phyloP scores from a whole-genome alignment of 2,113 vertebrate genomes.

The Aspiorhynchus laticeps region DNA sequence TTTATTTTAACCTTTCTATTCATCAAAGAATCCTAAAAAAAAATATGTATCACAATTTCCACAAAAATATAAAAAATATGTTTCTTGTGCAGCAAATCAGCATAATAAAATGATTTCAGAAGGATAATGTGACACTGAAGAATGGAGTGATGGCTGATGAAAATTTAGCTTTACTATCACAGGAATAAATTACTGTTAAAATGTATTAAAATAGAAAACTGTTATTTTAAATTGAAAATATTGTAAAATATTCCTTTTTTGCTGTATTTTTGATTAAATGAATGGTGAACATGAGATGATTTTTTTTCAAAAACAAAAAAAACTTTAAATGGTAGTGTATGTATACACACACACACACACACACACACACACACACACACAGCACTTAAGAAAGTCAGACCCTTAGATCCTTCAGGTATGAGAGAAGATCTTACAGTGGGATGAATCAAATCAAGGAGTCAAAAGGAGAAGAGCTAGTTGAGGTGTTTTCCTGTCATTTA shows the following conservation, averaged over 20 bases:
- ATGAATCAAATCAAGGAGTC: neutral
- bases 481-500: conserved; percentile 6
- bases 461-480: neutral
- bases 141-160: neutral
- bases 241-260: neutral
- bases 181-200: neutral
- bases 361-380: neutral
- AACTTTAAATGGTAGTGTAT: neutral
- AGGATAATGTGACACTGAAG: neutral
- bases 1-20: neutral
- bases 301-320: neutral
- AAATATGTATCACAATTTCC: neutral
- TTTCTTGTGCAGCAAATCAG: neutral
- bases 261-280: neutral
- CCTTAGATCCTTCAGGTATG: neutral
- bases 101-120: neutral
- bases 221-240: neutral
- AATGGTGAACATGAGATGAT: neutral
- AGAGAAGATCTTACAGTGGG: neutral
- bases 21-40: neutral
- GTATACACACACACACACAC: neutral
- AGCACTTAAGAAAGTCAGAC: neutral
- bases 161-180: neutral
- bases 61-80: neutral
- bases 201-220: neutral